A percentile compares a stretch with the other conserved stretches of the same genome.
phyloP scores from a whole-genome alignment of 2,888 invertebrate species.

The Himalopsyche tibetana region DNA sequence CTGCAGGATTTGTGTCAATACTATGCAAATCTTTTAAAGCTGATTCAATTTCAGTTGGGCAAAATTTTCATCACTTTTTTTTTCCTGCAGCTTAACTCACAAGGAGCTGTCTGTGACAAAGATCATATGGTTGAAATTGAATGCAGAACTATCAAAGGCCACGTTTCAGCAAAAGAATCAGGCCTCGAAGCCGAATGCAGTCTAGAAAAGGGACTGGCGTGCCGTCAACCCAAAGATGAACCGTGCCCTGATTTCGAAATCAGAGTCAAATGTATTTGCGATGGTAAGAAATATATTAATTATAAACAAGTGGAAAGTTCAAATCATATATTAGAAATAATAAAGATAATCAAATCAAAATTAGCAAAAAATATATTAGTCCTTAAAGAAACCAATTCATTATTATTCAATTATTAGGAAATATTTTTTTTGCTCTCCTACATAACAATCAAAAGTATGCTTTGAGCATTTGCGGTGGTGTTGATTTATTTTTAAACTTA shows the following conservation, averaged over 20 bases:
- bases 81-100: constrained; percentile 70
- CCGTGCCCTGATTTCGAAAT: constrained; percentile 90
- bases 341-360: too few relatives aligned
- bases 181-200: constrained; percentile 87
- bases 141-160: constrained; percentile 83
- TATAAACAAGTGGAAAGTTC: too few relatives aligned
- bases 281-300: constrained; percentile 56
- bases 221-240: constrained; percentile 73
- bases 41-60: background rate
- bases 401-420: too few relatives aligned
- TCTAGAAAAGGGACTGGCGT: constrained; percentile 83
- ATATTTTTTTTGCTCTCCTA: too few relatives aligned
- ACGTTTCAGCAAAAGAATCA: constrained; percentile 81
- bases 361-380: too few relatives aligned
- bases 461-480: too few relatives aligned
- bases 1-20: too few relatives aligned
- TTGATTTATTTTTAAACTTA: too few relatives aligned
- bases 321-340: too few relatives aligned
- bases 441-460: too few relatives aligned
- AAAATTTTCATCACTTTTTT: background rate
- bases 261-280: constrained; percentile 84
- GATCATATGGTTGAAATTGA: constrained; percentile 83
- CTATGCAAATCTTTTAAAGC: background rate
- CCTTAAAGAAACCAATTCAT: too few relatives aligned
- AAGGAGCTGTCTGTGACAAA: constrained; percentile 78